Base-by-base conservation (phyloP, 2,113 vertebrate species). In the Chascanopsetta lugubris region DNA sequence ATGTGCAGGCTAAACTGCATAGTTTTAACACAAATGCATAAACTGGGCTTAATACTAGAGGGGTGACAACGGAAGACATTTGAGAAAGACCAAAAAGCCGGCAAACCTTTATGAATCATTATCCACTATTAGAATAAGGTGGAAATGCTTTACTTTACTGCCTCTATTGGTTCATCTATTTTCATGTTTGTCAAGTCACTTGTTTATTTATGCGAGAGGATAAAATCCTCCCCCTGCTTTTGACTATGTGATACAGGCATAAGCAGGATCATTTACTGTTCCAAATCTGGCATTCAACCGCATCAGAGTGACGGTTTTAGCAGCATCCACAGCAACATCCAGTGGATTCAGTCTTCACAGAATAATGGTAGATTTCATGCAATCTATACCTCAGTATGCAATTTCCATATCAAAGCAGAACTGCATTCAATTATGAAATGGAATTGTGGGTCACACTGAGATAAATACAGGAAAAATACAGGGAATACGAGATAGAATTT, bases 211-310 rank as follows among this genome's bases (percentile, higher is more conserved):
- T 68, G 45, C 11, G 42, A 53, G 32, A 27, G 43, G 22, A 69
- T 55, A 59, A 80, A 72, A 43, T 55, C 42, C 55, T 48, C 77
- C 42, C 22, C 15, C 30, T 12, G 27, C 13, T 70, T 64, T 73
- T 57, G 48, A 40, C 61, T 26, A n/a, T 56, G 42, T 69, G 66
- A 42, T 71, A 75, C 68, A 75, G 47, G 40, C 57, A 47, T 63
- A 51, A 59, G 53, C 67, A 50, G 49, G 56, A 70, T 73, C 54
- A 83, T 72, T 65, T 51, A 60, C 55, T 27, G 20, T 36, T 69
- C 12, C 61, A 54, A 59, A 48, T 76, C 64, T 64, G 48, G 61
- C 58, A 67, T 70, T 68, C 47, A 63, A 61, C 68, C 63, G 55
- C 45, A 75, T 48, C 55, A 65, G 45, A 72, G 21, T 51, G 57